A percentile compares a stretch with the other conserved stretches of the same genome.
Conservation (phyloP, 2,888 invertebrate genomes). For the Hypena proboscidalis region DNA sequence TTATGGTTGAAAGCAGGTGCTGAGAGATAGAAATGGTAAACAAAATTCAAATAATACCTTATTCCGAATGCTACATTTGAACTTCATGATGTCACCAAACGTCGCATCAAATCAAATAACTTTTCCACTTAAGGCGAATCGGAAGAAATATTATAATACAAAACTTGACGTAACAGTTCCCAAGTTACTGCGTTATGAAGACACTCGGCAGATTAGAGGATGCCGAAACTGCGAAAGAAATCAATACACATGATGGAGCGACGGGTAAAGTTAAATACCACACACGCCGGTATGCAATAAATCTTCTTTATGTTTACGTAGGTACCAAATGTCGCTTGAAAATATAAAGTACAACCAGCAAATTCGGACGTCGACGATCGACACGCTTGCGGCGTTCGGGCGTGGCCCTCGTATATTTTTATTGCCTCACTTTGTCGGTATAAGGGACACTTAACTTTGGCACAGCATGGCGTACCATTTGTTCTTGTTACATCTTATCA, state of each 20-base stretch:
- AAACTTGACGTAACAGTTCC: constrained; percentile 10
- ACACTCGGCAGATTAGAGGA: constrained; percentile 18
- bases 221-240: constrained; percentile 40
- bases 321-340: constrained; percentile 74
- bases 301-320: constrained; percentile 77
- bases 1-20: no score
- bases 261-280: constrained; percentile 57
- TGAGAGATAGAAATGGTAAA: no score
- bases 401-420: constrained; percentile 70
- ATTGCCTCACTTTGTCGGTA: constrained; percentile 66
- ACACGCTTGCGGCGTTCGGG: constrained; percentile 65
- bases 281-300: constrained; percentile 74
- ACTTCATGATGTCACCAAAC: constrained; percentile 1
- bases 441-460: constrained; percentile 58
- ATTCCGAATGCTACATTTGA: not conserved
- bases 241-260: constrained; percentile 53
- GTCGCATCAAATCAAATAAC: not conserved
- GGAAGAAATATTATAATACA: not conserved
- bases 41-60: no score
- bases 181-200: constrained; percentile 16
- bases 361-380: constrained; percentile 61
- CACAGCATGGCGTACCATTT: constrained; percentile 58
- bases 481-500: constrained; percentile 52
- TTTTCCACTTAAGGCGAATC: not conserved
- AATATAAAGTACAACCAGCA: constrained; percentile 61